Percentiles rank a stretch among this genome's conserved stretches.
phyloP scores from a whole-genome alignment of 2,888 invertebrate genomes.

The Pseudococcus viburni region DNA sequence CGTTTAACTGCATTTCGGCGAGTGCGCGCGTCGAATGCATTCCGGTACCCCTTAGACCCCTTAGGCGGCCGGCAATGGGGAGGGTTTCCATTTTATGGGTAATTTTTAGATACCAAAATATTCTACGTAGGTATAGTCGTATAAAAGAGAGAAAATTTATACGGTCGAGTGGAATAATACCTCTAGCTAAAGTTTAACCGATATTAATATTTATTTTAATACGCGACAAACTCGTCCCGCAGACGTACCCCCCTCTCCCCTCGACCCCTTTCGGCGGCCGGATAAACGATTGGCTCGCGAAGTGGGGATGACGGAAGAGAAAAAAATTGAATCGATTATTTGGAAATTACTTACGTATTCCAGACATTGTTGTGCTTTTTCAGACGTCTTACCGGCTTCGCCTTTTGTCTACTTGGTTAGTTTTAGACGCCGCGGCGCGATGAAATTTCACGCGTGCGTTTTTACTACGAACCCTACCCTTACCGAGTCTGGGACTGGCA shows the following conservation, averaged over 20 bases:
- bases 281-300: neutral
- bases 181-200: neutral
- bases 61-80: too few relatives aligned
- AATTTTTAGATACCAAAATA: neutral
- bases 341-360: conserved; percentile 55
- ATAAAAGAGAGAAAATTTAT: neutral
- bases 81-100: too few relatives aligned
- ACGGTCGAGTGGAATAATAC: neutral
- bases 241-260: neutral
- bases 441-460: conserved; percentile 57
- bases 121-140: neutral
- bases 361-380: conserved; percentile 57
- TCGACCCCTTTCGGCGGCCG: too few relatives aligned
- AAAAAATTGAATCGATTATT: conserved; percentile 53
- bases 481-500: too few relatives aligned
- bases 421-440: conserved; percentile 23
- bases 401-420: conserved; percentile 55
- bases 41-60: neutral
- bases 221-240: neutral
- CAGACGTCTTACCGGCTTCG: conserved; percentile 53
- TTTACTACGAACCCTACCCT: neutral
- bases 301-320: neutral
- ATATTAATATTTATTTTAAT: conserved; percentile 41
- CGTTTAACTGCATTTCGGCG: conserved; percentile 34
- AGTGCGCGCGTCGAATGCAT: conserved; percentile 9